Base-by-base conservation (phyloP, 2,113 vertebrate genomes). In the Lethenteron reissneri region DNA sequence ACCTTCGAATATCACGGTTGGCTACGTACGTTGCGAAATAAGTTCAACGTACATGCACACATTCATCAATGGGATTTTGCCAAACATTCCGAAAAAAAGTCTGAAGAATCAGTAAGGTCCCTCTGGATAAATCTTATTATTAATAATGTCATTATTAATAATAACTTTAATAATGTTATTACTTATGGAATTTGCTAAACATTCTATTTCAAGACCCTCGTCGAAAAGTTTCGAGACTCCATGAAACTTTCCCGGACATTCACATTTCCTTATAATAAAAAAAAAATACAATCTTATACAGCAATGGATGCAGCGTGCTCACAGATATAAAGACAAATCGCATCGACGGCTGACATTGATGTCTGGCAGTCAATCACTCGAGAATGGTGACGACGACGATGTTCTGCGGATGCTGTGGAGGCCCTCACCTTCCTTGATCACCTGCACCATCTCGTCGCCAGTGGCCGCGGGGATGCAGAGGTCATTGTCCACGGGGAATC, bases 401-500 rank as follows among this genome's bases (percentile, higher is more conserved):
- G 4, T n/a, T n/a, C 21, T 11, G 12, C 12, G 19, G 12, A 9
- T 11, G 69, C 14, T 14, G 70, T 13, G 12, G 12, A 56, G 3
- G 11, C n/a, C 58, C 78, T 79, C 81, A 95, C 90, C 90, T 83
- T 88, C 88, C 71, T 81, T 82, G 15, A 89, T 88, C 76, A 80
- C 83, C 2, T 86, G 85, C 72, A 83, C 82, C 57, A 83, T 75
- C 77, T 84, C 83, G 56, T 91, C 88, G 41, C 76, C 76, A 78
- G 80, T 81, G 11, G 85, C 88, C n/a, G 89, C 87, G 0, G 90
- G 90, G 73, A 97, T 95, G 80, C 94, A 97, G 64, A 97, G 81
- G 78, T 97, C 92, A 72, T 97, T 92, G 80, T 97, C 91, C 58
- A 80, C 80, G 14, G 92, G 91, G 76, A 97, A 97, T 3, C 87